Evolutionary conservation across 2,888 invertebrate genomes (phyloP).

Genomic region (Mythimna lalbum): DNA sequence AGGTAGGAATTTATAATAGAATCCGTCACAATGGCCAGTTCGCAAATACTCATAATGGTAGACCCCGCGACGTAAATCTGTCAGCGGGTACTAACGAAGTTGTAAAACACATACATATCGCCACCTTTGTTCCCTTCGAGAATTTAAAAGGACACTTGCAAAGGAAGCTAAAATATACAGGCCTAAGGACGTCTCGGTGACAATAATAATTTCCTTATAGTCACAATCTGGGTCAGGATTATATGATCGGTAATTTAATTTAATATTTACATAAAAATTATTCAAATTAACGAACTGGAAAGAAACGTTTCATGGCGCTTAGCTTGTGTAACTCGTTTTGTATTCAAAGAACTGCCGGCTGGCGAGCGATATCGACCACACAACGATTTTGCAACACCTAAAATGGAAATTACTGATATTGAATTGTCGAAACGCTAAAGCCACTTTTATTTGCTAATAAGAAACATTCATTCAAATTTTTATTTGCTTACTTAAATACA

Average conservation of each 20-base stretch:
- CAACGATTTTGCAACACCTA: slow-evolving; percentile 25
- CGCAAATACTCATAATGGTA: slow-evolving; percentile 47
- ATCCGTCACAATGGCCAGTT: slow-evolving; percentile 51
- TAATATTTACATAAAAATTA: slow-evolving; percentile 52
- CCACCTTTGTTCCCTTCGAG: slow-evolving; percentile 66
- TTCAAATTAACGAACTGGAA: slow-evolving; percentile 52
- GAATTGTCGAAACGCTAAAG: slow-evolving; percentile 12
- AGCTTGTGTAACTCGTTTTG: slow-evolving; percentile 53
- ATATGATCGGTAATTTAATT: slow-evolving; percentile 44
- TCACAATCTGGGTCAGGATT: slow-evolving; percentile 61
- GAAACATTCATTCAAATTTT: no score
- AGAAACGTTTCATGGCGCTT: slow-evolving; percentile 40
- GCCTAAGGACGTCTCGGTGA: slow-evolving; percentile 65
- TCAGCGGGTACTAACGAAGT: slow-evolving; percentile 70
- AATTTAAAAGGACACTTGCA: slow-evolving; percentile 66
- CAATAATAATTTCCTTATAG: slow-evolving; percentile 68
- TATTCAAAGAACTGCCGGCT: slow-evolving; percentile 34
- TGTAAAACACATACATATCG: slow-evolving; percentile 67
- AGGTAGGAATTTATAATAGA: slow-evolving; percentile 24
- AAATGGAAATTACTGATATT: slow-evolving; percentile 27
- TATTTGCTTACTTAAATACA: no score
- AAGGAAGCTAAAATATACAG: slow-evolving; percentile 65
- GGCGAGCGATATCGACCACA: slow-evolving; percentile 26
- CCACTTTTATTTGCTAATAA: slow-evolving; percentile 19
- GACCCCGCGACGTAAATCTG: slow-evolving; percentile 70